Evolutionary conservation across 2,113 vertebrate species (phyloP), one percentile per base, ranked within the genome.

Genomic region (Ariopsis seemanni): DNA sequence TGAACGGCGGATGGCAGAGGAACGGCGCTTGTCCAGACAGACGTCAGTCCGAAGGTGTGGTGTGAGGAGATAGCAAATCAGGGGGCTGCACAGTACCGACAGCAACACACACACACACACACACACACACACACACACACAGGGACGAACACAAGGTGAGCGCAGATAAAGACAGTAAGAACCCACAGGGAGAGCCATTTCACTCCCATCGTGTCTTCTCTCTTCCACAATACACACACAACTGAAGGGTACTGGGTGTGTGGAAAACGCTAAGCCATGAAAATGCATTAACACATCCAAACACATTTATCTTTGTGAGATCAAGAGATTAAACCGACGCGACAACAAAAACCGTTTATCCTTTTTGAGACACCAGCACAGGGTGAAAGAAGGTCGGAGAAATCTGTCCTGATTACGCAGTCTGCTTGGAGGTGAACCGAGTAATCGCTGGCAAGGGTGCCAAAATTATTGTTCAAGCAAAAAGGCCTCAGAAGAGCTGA

Each of bases 121-220:
- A 58, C 63, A 30, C 63, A 86, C 50, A 25, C 52, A 53, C 60
- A 58, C 63, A 52, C 63, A 58, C 63, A 30, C 63, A 86, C 50
- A 25, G 30, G 79, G 86, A 86, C 52, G 52, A 82, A 60, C 85
- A 48, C 85, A 86, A 86, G 85, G 85, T 86, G 78, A 86, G 78
- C 52, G 15, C 62, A 42, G 69, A 71, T 30, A 82, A 58, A 82
- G 63, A 53, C 53, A 20, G 52, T 34, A 72, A 63, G 71, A 60
- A 82, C 85, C 30, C 60, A 57, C 55, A 42, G 52, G 30, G 27
- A 58, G 50, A 81, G 52, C 52, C 77, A 48, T 86, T 86, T 86
- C 12, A 67, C 1, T 53, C 58, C 14, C 48, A 2, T 25, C 4
- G 15, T 15, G 85, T 65, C 4, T n/a, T 58, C 57, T 52, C 17